These are phyloP conservation scores for Scrobipalpa costella DNA, from an alignment of 2,888 invertebrate genomes.

Conservation along the genomic window DNA sequence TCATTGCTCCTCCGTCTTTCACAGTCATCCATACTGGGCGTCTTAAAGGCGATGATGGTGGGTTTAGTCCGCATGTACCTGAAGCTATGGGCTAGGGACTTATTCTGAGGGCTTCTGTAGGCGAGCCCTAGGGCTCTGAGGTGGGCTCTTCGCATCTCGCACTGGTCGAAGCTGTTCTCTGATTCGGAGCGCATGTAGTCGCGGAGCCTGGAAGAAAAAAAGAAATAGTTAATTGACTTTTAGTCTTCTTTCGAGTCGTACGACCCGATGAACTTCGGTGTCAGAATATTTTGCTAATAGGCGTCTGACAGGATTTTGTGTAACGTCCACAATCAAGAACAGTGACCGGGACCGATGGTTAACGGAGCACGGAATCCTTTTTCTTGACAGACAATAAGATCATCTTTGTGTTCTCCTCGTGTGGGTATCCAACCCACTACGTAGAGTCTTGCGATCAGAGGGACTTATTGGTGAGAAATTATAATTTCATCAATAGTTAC, in stretches of 20 bases:
- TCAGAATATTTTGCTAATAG: too few species aligned
- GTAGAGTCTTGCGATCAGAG: too few species aligned
- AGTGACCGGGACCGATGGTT: too few species aligned
- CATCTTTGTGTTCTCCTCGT: too few species aligned
- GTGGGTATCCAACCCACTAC: too few species aligned
- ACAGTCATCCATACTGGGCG: slow-evolving; percentile 88
- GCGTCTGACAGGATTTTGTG: too few species aligned
- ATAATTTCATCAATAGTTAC: too few species aligned
- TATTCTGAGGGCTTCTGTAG: slow-evolving; percentile 88
- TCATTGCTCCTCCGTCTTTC: slow-evolving; percentile 81
- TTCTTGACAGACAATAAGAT: too few species aligned
- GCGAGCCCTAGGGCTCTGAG: slow-evolving; percentile 83
- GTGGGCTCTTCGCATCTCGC: slow-evolving; percentile 83
- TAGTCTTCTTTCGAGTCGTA: neutral
- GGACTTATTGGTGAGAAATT: too few species aligned
- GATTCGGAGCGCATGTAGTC: slow-evolving; percentile 90
- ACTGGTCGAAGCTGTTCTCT: slow-evolving; percentile 87
- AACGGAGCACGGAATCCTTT: too few species aligned
- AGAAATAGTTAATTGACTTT: neutral
- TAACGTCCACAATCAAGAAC: too few species aligned
- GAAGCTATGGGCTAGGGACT: slow-evolving; percentile 91
- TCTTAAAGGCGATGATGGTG: slow-evolving; percentile 92
- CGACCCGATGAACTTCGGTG: too few species aligned
- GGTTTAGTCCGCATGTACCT: slow-evolving; percentile 93
- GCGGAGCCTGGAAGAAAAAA: slow-evolving; percentile 77